Evolutionary conservation across 2,797 vertebrate genomes (phyloP).

Genomic region (Neosilurus mollespiculum): DNA sequence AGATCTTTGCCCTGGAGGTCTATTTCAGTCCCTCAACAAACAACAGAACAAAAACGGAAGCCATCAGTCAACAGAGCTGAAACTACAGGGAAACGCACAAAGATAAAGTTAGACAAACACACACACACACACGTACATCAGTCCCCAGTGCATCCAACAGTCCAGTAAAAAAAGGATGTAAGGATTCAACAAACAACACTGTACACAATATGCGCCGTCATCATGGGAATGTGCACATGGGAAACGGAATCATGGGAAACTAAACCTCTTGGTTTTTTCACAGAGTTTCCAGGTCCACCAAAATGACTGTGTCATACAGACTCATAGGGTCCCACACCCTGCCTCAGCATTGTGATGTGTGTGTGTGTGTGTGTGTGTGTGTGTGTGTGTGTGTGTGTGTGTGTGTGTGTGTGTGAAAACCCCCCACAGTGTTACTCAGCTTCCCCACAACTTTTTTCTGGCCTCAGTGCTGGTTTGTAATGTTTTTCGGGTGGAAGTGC

Average conservation of each 20-base stretch:
- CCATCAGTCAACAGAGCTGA: constrained; percentile 50
- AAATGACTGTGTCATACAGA: constrained; percentile 52
- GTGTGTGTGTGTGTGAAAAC: constrained; percentile 53
- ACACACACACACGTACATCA: constrained; percentile 44
- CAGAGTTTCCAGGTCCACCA: constrained; percentile 52
- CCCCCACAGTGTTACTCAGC: constrained; percentile 72
- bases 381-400: constrained; percentile 29
- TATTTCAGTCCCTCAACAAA: constrained; percentile 38
- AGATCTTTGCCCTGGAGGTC: constrained; percentile 15
- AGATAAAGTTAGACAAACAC: constrained; percentile 60
- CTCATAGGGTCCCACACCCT: constrained; percentile 63
- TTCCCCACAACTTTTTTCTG: constrained; percentile 67
- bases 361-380: constrained; percentile 50
- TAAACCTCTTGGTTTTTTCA: constrained; percentile 60
- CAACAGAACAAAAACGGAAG: constrained; percentile 48
- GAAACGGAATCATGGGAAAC: constrained; percentile 71
- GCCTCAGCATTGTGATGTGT: constrained; percentile 31
- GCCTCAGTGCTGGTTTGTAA: constrained; percentile 54
- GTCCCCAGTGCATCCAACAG: constrained; percentile 21
- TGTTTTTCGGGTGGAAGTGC: constrained; percentile 65
- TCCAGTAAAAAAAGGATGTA: constrained; percentile 56
- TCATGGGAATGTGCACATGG: constrained; percentile 57
- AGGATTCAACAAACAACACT: constrained; percentile 50
- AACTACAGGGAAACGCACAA: constrained; percentile 52
- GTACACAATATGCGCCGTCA: constrained; percentile 61